Evolutionary conservation across 1,140 invertebrate genomes (phyloP).

Genomic region (Mylabris phalerata): DNA sequence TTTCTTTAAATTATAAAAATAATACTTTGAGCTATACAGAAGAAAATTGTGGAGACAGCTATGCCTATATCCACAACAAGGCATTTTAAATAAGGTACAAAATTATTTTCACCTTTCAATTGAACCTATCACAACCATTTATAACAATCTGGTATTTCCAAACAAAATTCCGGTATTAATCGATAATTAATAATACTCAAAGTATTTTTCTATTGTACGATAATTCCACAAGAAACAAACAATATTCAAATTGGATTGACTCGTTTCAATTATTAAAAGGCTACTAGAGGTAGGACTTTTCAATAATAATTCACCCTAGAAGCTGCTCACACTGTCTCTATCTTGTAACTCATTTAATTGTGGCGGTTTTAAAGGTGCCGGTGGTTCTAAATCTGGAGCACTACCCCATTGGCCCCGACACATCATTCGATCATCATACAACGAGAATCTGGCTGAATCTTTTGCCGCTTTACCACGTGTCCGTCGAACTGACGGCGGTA

Average conservation of each 20-base stretch:
- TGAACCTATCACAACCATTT: too few relatives aligned
- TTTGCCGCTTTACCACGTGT: conserved; percentile 51
- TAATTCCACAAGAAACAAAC: background rate
- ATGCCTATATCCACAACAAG: too few relatives aligned
- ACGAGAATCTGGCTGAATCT: conserved; percentile 56
- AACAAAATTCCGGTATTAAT: too few relatives aligned
- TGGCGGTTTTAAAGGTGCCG: conserved; percentile 38
- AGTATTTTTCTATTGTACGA: too few relatives aligned
- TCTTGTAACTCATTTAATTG: conserved; percentile 33
- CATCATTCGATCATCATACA: conserved; percentile 86
- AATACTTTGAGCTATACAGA: conserved; percentile 15
- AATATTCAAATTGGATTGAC: background rate
- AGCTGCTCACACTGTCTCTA: conserved; percentile 40
- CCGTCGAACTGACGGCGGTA: conserved; percentile 65
- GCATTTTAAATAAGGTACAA: too few relatives aligned
- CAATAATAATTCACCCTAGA: conserved; percentile 17
- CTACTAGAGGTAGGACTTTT: background rate
- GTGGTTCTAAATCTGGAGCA: conserved; percentile 42
- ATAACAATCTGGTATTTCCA: too few relatives aligned
- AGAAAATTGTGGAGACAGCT: too few relatives aligned
- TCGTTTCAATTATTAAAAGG: background rate
- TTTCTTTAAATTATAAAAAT: conserved; percentile 6
- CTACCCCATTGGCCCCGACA: conserved; percentile 38
- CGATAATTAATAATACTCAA: too few relatives aligned
- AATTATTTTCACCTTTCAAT: too few relatives aligned